phyloP scores from a whole-genome alignment of 1,140 invertebrate genomes.

The Listronotus bonariensis region DNA sequence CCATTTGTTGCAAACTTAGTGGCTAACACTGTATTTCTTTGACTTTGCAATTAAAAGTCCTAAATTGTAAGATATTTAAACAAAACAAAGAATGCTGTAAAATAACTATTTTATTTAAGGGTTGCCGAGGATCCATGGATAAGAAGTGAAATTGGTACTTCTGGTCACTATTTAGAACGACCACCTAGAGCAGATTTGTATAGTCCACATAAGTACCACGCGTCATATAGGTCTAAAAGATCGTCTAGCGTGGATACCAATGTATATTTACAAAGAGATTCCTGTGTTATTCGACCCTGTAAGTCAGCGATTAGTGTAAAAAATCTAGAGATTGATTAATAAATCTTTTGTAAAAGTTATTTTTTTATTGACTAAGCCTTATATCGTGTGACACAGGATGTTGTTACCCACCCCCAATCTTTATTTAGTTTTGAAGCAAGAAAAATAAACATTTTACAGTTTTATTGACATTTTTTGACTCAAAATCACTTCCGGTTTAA shows the following conservation, averaged over 20 bases:
- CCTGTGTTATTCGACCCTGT: constrained; percentile 25
- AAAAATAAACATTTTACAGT: too few relatives aligned
- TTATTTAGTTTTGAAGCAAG: too few relatives aligned
- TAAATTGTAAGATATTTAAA: background rate
- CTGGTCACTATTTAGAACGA: constrained; percentile 49
- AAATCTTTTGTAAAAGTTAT: background rate
- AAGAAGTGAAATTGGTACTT: constrained; percentile 48
- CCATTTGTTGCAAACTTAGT: too few relatives aligned
- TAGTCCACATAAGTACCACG: constrained; percentile 28
- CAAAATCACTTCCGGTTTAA: too few relatives aligned
- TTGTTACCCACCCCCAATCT: too few relatives aligned
- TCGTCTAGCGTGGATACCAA: constrained; percentile 46
- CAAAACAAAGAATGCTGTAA: background rate
- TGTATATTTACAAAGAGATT: constrained; percentile 24
- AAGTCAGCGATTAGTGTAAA: constrained; percentile 41
- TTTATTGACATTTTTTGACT: too few relatives aligned
- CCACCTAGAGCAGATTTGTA: constrained; percentile 39
- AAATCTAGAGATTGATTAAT: constrained; percentile 32
- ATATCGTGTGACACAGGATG: too few relatives aligned
- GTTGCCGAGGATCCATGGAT: constrained; percentile 50
- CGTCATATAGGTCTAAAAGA: constrained; percentile 44
- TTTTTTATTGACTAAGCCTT: background rate
- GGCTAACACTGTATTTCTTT: too few relatives aligned
- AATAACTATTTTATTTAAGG: constrained; percentile 38
- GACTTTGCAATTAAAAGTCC: too few relatives aligned